Conservation (phyloP, 2,888 invertebrate species). For the Ormyrus thymus region DNA sequence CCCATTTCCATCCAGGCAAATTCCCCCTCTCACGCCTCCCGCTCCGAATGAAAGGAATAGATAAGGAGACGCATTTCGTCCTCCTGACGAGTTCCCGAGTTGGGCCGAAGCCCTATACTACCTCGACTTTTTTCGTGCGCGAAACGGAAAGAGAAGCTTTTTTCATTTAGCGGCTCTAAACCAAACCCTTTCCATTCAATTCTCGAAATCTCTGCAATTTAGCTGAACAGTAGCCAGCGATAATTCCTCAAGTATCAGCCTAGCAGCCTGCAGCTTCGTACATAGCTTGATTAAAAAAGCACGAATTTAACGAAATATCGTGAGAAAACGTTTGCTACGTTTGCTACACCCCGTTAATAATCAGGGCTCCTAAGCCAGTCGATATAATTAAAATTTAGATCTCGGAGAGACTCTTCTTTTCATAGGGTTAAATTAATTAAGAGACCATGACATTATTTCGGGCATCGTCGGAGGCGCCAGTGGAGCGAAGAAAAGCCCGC, state of each 20-base stretch:
- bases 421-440: slow-evolving; percentile 51
- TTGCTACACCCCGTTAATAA: too few relatives aligned
- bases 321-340: too few relatives aligned
- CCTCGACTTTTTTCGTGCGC: slow-evolving; percentile 5
- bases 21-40: background rate
- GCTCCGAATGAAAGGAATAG: slow-evolving; percentile 45
- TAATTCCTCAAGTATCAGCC: slow-evolving; percentile 45
- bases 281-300: too few relatives aligned
- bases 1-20: slow-evolving; percentile 43
- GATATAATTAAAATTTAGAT: background rate
- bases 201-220: slow-evolving; percentile 48
- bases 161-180: slow-evolving; percentile 34
- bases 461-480: background rate
- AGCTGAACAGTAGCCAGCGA: slow-evolving; percentile 46
- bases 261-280: too few relatives aligned
- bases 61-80: slow-evolving; percentile 51
- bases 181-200: slow-evolving; percentile 27
- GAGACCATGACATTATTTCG: slow-evolving; percentile 44
- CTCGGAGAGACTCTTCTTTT: background rate
- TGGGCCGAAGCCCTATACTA: background rate
- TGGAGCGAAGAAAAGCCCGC: slow-evolving; percentile 18
- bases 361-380: background rate
- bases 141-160: slow-evolving; percentile 34
- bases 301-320: too few relatives aligned
- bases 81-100: slow-evolving; percentile 30